A percentile compares a stretch with the other conserved stretches of the same genome.
Conservation (phyloP, 2,797 vertebrate species). For the Lagodon rhomboides region DNA sequence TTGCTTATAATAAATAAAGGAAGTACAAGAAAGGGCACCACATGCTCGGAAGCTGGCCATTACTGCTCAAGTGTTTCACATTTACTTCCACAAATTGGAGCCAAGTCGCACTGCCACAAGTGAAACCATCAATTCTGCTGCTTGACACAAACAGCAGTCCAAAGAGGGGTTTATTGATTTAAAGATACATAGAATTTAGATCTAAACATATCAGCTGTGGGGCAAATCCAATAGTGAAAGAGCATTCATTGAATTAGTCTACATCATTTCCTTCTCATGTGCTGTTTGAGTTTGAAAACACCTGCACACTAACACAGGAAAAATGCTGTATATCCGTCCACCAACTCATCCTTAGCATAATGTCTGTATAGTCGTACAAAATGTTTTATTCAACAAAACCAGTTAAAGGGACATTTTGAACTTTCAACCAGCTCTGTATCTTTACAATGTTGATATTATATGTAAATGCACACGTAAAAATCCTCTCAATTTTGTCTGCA, state of each 20-base stretch:
- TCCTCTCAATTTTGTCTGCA: no score
- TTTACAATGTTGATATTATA: no score
- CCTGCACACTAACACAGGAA: slow-evolving; percentile 35
- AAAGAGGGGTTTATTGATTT: slow-evolving; percentile 63
- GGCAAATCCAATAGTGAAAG: slow-evolving; percentile 67
- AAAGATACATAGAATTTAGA: slow-evolving; percentile 57
- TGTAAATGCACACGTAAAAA: no score
- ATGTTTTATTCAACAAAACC: not conserved
- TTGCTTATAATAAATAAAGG: slow-evolving; percentile 80
- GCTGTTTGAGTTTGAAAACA: slow-evolving; percentile 61
- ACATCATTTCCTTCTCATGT: slow-evolving; percentile 64
- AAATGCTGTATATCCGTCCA: slow-evolving; percentile 12
- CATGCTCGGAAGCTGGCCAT: slow-evolving; percentile 46
- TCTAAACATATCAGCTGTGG: slow-evolving; percentile 56
- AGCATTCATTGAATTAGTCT: slow-evolving; percentile 58
- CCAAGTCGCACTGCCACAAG: slow-evolving; percentile 32
- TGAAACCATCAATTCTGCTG: slow-evolving; percentile 52
- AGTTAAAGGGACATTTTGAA: not conserved
- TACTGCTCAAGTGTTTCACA: slow-evolving; percentile 61
- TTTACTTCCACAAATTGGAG: slow-evolving; percentile 60
- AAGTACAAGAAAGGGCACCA: slow-evolving; percentile 65
- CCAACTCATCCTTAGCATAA: not conserved
- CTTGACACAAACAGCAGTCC: slow-evolving; percentile 39
- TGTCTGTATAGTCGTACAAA: not conserved
- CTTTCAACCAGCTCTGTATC: no score